Conservation (phyloP, 2,113 vertebrate genomes). For the Sminthopsis crassicaudata region DNA sequence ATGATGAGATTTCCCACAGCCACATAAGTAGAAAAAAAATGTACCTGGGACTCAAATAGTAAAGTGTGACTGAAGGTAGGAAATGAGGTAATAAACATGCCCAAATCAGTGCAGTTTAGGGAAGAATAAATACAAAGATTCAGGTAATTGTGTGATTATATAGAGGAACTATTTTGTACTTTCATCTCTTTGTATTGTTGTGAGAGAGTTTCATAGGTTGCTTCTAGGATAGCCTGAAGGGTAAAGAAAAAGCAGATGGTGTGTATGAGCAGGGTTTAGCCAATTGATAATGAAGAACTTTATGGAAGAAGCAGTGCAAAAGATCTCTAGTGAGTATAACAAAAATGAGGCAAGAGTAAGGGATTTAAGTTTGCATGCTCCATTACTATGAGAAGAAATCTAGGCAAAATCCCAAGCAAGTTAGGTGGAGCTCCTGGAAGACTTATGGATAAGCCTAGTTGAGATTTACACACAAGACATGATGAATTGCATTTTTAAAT, state of each 20-base stretch:
- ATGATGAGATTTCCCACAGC: not conserved
- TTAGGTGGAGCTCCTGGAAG: not conserved
- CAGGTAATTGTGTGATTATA: not conserved
- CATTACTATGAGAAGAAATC: not conserved
- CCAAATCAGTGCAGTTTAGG: not conserved
- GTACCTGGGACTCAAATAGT: not conserved
- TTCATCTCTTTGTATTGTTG: not conserved
- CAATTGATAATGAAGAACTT: not conserved
- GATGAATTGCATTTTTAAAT: not conserved
- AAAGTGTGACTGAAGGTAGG: not conserved
- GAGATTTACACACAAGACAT: not conserved
- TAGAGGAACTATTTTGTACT: not conserved
- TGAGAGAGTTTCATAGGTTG: not conserved
- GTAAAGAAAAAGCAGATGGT: not conserved
- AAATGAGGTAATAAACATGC: not conserved
- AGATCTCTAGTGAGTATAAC: not conserved
- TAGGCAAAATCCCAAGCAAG: not conserved
- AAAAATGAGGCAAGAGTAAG: not conserved
- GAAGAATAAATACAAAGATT: not conserved
- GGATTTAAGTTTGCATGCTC: not conserved
- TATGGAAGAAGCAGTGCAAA: not conserved
- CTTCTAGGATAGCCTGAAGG: not conserved
- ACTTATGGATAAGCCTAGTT: not conserved
- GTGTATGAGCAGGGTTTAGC: not conserved
- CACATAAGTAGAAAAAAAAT: not conserved